Base-by-base conservation (phyloP, 2,888 invertebrate genomes). In the Dioctria linearis region DNA sequence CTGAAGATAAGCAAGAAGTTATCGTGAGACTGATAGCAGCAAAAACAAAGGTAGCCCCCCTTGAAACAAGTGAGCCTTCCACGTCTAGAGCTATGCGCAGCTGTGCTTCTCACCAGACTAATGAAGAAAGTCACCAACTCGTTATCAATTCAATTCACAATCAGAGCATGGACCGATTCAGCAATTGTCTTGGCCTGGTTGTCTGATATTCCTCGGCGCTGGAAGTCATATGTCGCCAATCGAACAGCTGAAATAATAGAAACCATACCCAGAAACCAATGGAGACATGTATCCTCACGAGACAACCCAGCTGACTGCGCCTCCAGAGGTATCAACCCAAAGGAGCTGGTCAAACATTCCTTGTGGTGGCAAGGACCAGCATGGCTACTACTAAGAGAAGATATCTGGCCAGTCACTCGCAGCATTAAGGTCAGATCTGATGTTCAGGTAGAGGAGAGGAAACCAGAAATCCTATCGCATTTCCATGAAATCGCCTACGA, bases 331-430 rank as follows among this genome's bases (percentile, higher is more conserved):
- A 46, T 46, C 46, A 46, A 46, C 46, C 1, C 46, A 46, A 46
- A 46, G 46, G 46, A 46, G 1, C 40, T 66, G 3, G 3, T 42
- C 3, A 66, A 40, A 11, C 4, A 40, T n/a, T 5, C 40, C 6
- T 25, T 66, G 3, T 66, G 66, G 66, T 66, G 66, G 66, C 40
- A 66, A 8, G 66, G 66, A 42, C 42, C 66, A 42, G 3, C 11
- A 5, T 66, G 66, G 66, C 42, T 66, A 11, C 11, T 40, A 40
- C 8, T 13, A 13, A n/a, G 8, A 11, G 8, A 39, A 8, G n/a
- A 4, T n/a, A 5, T 5, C 9, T 66, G 66, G 66, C 42, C 66
- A 4, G 4, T 5, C 6, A 37, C 9, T 63, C 3, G 3, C 3
- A 42, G 4, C 11, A 3, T 9, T 5, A 8, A 11, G 6, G 3